Base-by-base conservation (phyloP, 2,113 vertebrate species). In the Pardalotus punctatus region DNA sequence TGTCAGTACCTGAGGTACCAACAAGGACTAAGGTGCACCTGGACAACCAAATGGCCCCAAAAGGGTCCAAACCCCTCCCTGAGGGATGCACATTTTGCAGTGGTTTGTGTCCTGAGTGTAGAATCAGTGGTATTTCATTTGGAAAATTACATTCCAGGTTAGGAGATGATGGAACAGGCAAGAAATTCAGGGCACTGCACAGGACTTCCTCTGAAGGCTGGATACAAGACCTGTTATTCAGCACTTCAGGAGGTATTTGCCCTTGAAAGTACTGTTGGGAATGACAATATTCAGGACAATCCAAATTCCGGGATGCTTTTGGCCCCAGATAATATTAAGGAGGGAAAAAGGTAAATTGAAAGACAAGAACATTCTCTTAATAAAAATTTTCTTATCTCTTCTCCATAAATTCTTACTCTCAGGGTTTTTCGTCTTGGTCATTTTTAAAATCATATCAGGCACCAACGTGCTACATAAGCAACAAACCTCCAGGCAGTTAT, bases 401-500 rank as follows among this genome's bases (percentile, higher is more conserved):
- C 64, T 87, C 76, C 76, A 57, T 89, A 81, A 95, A 86, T 83
- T 83, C 45, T 87, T 87, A 29, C 94, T 96, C 74, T 86, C 47
- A 18, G 80, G 70, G 53, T 38, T 96, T 96, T 88, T 38, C 4
- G 0, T 66, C n/a, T 67, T 86, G 81, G 84, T 81, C 93, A 92
- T 94, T 89, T 96, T 91, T 36, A 91, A 96, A 95, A 96, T 61
- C 86, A 71, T 56, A 92, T 82, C 86, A 91, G 78, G 53, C 58
- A 89, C 50, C 77, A 71, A 79, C 38, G 58, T 83, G 43, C n/a
- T 80, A 53, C 70, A 86, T 43, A 93, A 95, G 69, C 33, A 73
- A 65, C 80, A 95, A 92, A 84, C 86, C 93, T 93, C 57, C 60
- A 92, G 93, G 96, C 88, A 89, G 57, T 92, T 90, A 93, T 91